Evolutionary conservation across 2,888 invertebrate species (phyloP), one percentile per base, ranked within the genome.

Genomic region (Sepiola atlantica): DNA sequence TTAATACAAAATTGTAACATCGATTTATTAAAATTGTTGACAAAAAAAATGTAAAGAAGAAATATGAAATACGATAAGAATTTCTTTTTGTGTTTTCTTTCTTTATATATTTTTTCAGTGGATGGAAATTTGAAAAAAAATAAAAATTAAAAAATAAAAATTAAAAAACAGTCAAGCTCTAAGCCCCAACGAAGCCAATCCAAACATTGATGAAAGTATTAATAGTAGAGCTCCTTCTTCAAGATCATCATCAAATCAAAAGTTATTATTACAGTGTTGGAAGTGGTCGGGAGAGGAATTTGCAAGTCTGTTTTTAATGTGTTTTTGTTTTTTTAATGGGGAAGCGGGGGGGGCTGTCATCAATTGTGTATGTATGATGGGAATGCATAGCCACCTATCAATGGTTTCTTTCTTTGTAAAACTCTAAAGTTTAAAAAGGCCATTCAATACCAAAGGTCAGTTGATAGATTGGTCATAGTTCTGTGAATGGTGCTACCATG

Each of bases 391-490:
- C 32, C 77, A n/a, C n/a, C n/a, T 77, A 77, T 77, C n/a, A 32
- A 16, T 77, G 77, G 77, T n/a, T 77, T 77, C 77, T 45, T 45
- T 45, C 12, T 77, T 32, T 16, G 77, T 77, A 77, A 77, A n/a
- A 77, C n/a, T 77, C n/a, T 77, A 28, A n/a, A 77, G n/a, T 77
- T 18, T 77, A 77, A 77, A n/a, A n/a, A 45, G 77, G 77, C n/a
- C 77, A 77, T 18, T 77, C 77, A 77, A n/a, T n/a, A 77, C 77
- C 77, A 77, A 77, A n/a, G 77, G 77, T 77, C 77, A 77, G 77
- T 77, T n/a, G 77, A n/a, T n/a, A n/a, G 77, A n/a, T n/a, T 77
- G n/a, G 77, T 77, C n/a, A 77, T 14, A n/a, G 77, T 77, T n/a
- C 77, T n/a, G 77, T n/a, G 77, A 77, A 57, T 57, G 57, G 6